Evolutionary conservation across 2,888 invertebrate species (phyloP).

Genomic region (Netelia melanura): DNA sequence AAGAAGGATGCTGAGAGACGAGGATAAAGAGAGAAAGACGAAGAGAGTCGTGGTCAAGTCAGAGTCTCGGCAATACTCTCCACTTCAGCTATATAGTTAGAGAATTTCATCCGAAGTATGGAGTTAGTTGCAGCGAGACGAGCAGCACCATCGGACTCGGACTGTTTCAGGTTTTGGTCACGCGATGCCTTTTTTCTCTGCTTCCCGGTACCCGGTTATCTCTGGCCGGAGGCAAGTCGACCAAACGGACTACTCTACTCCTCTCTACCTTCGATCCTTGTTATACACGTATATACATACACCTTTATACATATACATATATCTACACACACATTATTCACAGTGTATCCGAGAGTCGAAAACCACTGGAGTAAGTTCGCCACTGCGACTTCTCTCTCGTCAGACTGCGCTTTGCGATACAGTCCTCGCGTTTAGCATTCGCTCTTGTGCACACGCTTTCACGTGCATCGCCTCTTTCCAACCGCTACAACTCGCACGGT

Average conservation of each 20-base stretch:
- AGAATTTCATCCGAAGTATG: slow-evolving; percentile 76
- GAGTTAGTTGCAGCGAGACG: slow-evolving; percentile 76
- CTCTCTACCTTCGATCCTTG: slow-evolving; percentile 57
- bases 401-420: slow-evolving; percentile 30
- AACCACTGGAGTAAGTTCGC: slow-evolving; percentile 31
- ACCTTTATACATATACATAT: neutral
- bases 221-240: slow-evolving; percentile 78
- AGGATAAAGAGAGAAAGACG: slow-evolving; percentile 37
- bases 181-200: slow-evolving; percentile 84
- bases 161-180: slow-evolving; percentile 83
- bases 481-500: neutral
- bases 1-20: slow-evolving; percentile 9
- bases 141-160: slow-evolving; percentile 61
- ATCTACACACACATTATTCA: neutral
- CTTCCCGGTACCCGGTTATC: slow-evolving; percentile 84
- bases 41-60: slow-evolving; percentile 52
- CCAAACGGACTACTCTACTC: slow-evolving; percentile 67
- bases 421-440: slow-evolving; percentile 8
- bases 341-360: slow-evolving; percentile 9
- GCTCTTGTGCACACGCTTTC: neutral
- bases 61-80: slow-evolving; percentile 59
- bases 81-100: slow-evolving; percentile 70
- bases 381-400: slow-evolving; percentile 21
- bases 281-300: slow-evolving; percentile 42
- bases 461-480: neutral